Conservation (phyloP, 2,113 vertebrate genomes). For the Porphyrio hochstetteri region DNA sequence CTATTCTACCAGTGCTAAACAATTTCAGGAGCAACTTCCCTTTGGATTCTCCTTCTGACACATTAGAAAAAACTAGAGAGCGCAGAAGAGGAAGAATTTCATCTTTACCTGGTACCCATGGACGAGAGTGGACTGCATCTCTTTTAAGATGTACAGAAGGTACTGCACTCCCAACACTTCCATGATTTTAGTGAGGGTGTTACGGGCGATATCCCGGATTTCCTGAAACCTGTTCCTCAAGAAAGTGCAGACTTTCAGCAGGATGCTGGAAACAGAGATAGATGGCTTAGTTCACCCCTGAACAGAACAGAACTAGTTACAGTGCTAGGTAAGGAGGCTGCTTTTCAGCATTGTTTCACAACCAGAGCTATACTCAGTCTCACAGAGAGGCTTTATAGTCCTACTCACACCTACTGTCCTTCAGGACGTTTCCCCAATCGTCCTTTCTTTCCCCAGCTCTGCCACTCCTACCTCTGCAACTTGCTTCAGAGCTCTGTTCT, state of each 20-base stretch:
- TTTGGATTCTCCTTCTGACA: not conserved
- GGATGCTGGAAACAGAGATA: slow-evolving; percentile 76
- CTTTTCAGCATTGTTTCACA: not conserved
- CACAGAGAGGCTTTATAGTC: not conserved
- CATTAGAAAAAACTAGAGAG: not conserved
- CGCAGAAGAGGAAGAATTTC: not conserved
- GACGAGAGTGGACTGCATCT: slow-evolving; percentile 86
- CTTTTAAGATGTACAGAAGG: slow-evolving; percentile 90
- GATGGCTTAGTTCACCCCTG: not conserved
- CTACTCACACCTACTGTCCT: not conserved
- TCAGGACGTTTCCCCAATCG: not conserved
- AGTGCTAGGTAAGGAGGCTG: not conserved
- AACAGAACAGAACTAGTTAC: not conserved
- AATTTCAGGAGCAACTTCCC: not conserved
- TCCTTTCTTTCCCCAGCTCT: not conserved
- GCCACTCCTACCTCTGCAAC: not conserved
- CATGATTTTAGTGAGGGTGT: slow-evolving; percentile 90
- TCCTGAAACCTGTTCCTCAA: slow-evolving; percentile 95
- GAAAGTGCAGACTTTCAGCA: slow-evolving; percentile 91
- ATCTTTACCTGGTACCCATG: slow-evolving; percentile 92
- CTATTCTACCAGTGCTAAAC: not conserved
- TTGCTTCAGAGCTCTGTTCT: not conserved
- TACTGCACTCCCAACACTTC: slow-evolving; percentile 87
- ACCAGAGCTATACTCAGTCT: not conserved
- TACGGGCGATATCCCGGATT: slow-evolving; percentile 90